A percentile compares a stretch with the other conserved stretches of the same genome.
These are phyloP conservation scores for Herpailurus yagouaroundi DNA, from an alignment of 2,113 vertebrate genomes.

Conservation along the genomic window DNA sequence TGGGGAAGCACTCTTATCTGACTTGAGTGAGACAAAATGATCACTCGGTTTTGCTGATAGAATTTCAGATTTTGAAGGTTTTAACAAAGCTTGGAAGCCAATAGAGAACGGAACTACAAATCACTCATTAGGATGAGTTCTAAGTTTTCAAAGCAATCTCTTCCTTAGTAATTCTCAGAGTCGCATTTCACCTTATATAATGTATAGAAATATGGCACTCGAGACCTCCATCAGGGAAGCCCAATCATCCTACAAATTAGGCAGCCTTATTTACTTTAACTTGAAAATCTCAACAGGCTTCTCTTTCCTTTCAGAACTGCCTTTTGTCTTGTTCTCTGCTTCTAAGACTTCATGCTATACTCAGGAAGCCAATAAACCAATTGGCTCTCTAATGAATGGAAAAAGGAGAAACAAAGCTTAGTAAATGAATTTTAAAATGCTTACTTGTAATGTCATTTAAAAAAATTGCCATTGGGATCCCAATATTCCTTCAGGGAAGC, in stretches of 20 bases:
- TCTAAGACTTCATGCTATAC: not conserved
- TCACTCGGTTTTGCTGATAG: not conserved
- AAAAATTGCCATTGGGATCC: not conserved
- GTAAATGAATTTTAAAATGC: not conserved
- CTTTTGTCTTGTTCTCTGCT: slow-evolving; percentile 15
- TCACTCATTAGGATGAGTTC: not conserved
- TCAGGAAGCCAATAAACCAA: not conserved
- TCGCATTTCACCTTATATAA: not conserved
- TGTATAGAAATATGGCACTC: not conserved
- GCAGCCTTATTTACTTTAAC: not conserved
- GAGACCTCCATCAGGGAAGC: not conserved
- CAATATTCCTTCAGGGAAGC: not conserved
- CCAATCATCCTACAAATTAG: not conserved
- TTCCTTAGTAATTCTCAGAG: slow-evolving; percentile 26
- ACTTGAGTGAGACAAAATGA: not conserved
- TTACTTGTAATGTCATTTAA: not conserved
- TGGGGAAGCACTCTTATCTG: not conserved
- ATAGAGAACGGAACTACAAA: not conserved
- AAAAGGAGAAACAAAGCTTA: slow-evolving; percentile 11
- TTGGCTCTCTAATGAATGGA: not conserved
- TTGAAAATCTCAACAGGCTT: slow-evolving; percentile 17
- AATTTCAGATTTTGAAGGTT: slow-evolving; percentile 1
- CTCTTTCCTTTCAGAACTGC: not conserved
- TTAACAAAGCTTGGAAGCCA: not conserved
- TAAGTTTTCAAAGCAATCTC: slow-evolving; percentile 11